Conservation (phyloP, 2,888 invertebrate genomes). For the Pyrrhia umbra region DNA sequence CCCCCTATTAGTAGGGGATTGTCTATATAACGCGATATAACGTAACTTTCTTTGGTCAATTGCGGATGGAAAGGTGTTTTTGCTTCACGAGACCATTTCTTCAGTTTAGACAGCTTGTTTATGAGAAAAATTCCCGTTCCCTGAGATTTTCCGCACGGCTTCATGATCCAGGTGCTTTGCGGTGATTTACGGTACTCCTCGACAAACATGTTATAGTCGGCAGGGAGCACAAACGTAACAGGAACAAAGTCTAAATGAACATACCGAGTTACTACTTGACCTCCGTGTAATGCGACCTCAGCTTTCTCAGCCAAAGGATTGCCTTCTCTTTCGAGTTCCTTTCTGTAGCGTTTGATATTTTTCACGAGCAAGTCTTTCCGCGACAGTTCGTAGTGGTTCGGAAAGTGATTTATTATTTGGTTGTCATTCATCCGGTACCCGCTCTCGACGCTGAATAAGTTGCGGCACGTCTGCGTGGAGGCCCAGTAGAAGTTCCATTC, state of each 20-base stretch:
- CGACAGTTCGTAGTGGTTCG: slow-evolving; percentile 98
- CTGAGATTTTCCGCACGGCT: slow-evolving; percentile 98
- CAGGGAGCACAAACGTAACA: slow-evolving; percentile 97
- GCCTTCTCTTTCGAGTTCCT: slow-evolving; percentile 97
- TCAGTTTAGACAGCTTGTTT: slow-evolving; percentile 98
- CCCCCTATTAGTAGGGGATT: slow-evolving; percentile 98
- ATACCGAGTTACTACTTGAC: slow-evolving; percentile 93
- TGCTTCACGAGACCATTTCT: slow-evolving; percentile 96
- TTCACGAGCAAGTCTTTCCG: slow-evolving; percentile 98
- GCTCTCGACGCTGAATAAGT: slow-evolving; percentile 92
- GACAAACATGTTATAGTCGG: slow-evolving; percentile 99
- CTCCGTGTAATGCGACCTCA: slow-evolving; percentile 86
- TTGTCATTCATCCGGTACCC: slow-evolving; percentile 92
- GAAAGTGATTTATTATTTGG: slow-evolving; percentile 98
- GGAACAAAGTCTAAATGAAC: slow-evolving; percentile 96
- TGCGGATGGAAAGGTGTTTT: slow-evolving; percentile 96
- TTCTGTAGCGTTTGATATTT: slow-evolving; percentile 98
- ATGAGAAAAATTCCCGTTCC: slow-evolving; percentile 98
- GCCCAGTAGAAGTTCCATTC: slow-evolving; percentile 99
- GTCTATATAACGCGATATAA: slow-evolving; percentile 99
- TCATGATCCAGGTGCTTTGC: slow-evolving; percentile 99
- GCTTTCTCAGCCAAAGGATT: slow-evolving; percentile 95
- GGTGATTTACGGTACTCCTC: slow-evolving; percentile 98
- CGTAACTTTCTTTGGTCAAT: slow-evolving; percentile 96
- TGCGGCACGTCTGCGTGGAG: slow-evolving; percentile 96